Conservation (phyloP, 2,888 invertebrate species). For the Lasioglossum calceatum region DNA sequence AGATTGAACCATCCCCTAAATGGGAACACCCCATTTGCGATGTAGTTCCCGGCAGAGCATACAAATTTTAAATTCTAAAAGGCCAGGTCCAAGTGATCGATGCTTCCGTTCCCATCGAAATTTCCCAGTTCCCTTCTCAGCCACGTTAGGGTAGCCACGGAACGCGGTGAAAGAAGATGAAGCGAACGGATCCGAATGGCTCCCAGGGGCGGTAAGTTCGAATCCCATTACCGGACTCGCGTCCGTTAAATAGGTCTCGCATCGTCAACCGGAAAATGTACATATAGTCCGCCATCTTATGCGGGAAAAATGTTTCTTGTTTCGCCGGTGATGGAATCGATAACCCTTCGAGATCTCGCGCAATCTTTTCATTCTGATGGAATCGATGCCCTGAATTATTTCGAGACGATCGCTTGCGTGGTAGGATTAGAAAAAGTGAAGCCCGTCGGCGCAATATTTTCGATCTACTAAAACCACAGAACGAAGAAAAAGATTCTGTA, state of each 20-base stretch:
- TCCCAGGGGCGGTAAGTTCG: slow-evolving; percentile 83
- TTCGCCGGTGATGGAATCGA: slow-evolving; percentile 80
- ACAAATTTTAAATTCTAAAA: slow-evolving; percentile 33
- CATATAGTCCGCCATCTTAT: slow-evolving; percentile 69
- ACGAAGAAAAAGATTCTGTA: no score
- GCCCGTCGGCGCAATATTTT: no score
- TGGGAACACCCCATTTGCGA: not conserved
- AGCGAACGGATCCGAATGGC: slow-evolving; percentile 80
- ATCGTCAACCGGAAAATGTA: slow-evolving; percentile 85
- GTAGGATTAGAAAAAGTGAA: no score
- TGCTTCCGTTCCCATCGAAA: slow-evolving; percentile 36
- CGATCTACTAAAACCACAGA: no score
- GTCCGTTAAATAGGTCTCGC: slow-evolving; percentile 85
- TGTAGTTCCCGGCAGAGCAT: not conserved
- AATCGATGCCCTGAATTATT: no score
- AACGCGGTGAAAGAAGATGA: slow-evolving; percentile 74
- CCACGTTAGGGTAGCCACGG: slow-evolving; percentile 37
- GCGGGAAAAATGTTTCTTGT: slow-evolving; percentile 74
- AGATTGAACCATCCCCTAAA: not conserved
- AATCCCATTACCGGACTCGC: slow-evolving; percentile 85
- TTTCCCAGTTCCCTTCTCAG: slow-evolving; percentile 36
- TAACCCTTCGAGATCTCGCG: slow-evolving; percentile 65
- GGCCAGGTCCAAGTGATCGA: slow-evolving; percentile 21
- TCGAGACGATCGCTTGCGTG: no score
- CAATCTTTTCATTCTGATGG: not conserved